phyloP scores from a whole-genome alignment of 35 echinoderm and acorn worm genomes.

The Anneissia japonica region DNA sequence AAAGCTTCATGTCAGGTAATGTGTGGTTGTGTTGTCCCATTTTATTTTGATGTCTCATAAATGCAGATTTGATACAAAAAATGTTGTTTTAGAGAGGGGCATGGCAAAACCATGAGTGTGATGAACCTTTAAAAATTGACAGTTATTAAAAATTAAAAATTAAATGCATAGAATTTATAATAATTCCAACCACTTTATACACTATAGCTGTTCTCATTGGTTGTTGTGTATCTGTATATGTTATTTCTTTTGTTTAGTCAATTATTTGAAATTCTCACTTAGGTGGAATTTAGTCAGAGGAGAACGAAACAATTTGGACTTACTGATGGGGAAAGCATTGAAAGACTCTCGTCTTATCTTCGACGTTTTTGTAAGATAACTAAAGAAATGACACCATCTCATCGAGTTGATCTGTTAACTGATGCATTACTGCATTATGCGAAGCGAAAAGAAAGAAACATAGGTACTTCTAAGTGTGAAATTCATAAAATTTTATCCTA shows the following conservation, averaged over 20 bases:
- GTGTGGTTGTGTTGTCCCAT: background rate
- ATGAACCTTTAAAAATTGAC: background rate
- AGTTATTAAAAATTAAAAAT: background rate
- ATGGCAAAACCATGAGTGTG: background rate
- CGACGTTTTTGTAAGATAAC: constrained; percentile 32
- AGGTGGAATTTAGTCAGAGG: constrained; percentile 38
- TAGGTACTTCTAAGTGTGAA: constrained; percentile 7
- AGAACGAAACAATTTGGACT: constrained; percentile 20
- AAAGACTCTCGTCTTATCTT: constrained; percentile 48
- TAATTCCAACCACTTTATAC: background rate
- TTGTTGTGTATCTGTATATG: too few relatives aligned
- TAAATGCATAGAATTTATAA: background rate
- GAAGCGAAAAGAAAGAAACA: background rate
- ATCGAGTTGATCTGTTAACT: constrained; percentile 40
- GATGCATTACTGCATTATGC: constrained; percentile 48
- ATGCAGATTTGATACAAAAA: background rate
- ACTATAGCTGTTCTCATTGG: background rate
- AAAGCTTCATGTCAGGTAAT: constrained; percentile 20
- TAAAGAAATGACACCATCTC: constrained; percentile 61
- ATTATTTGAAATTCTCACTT: too few relatives aligned
- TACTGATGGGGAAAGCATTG: constrained; percentile 59
- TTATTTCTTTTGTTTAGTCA: too few relatives aligned
- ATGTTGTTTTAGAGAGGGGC: background rate
- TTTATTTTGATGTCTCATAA: background rate
- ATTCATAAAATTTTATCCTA: too few relatives aligned